A percentile compares a stretch with the other conserved stretches of the same genome.
Conservation (phyloP, 2,113 vertebrate genomes). For the Pithys albifrons region DNA sequence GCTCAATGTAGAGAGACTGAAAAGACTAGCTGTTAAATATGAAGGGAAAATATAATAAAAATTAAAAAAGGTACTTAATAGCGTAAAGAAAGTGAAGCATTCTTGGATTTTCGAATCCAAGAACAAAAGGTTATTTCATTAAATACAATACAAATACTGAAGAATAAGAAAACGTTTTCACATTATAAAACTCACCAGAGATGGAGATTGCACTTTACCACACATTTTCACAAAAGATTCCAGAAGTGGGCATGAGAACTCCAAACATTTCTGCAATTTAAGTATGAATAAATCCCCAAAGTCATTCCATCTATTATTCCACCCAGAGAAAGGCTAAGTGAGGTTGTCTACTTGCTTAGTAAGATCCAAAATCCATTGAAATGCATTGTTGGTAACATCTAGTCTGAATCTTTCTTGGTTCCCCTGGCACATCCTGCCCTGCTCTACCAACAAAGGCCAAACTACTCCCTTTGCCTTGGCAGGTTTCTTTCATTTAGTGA, state of each 20-base stretch:
- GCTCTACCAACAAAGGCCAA: not conserved
- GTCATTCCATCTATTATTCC: not conserved
- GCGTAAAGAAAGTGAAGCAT: not conserved
- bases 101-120: not conserved
- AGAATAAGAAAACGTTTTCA: not conserved
- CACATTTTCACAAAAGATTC: not conserved
- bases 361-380: not conserved
- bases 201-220: not conserved
- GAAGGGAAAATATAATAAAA: not conserved
- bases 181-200: not conserved
- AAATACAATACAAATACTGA: not conserved
- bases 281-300: not conserved
- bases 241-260: not conserved
- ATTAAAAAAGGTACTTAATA: not conserved
- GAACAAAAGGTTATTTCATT: not conserved
- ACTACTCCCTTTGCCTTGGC: not conserved
- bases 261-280: not conserved
- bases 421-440: not conserved
- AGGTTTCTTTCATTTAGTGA: not conserved
- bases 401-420: not conserved
- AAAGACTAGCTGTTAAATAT: not conserved
- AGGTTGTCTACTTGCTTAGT: not conserved
- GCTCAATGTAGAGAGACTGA: not conserved
- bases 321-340: not conserved
- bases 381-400: not conserved